These are phyloP conservation scores for Tenthredo scrophulariae DNA, from an alignment of 2,888 invertebrate species.

Conservation along the genomic window DNA sequence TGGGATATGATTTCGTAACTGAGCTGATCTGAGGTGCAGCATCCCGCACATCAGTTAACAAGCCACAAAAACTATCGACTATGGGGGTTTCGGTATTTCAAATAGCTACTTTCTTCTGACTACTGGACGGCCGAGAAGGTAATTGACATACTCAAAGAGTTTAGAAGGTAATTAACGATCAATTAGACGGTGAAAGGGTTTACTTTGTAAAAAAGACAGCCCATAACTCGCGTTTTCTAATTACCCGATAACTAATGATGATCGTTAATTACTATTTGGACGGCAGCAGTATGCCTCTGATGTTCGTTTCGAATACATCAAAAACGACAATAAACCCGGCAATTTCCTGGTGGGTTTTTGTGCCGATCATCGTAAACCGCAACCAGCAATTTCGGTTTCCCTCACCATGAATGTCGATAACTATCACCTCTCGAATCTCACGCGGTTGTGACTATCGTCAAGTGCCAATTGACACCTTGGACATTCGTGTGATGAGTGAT, in stretches of 20 bases:
- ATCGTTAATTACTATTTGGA: background rate
- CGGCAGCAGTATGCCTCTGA: background rate
- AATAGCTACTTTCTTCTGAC: background rate
- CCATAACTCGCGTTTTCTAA: conserved; percentile 24
- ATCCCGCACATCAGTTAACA: background rate
- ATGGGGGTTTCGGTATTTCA: background rate
- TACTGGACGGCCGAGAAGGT: background rate
- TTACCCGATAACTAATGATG: conserved; percentile 27
- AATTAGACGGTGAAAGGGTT: conserved; percentile 29
- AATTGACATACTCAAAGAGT: conserved; percentile 32
- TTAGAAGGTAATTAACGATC: conserved; percentile 33
- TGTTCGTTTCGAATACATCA: background rate
- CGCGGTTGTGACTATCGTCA: background rate
- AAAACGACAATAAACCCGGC: background rate
- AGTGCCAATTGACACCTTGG: conserved; percentile 4
- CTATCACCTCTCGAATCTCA: background rate
- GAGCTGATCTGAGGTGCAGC: background rate
- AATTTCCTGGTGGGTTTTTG: background rate
- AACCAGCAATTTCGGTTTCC: background rate
- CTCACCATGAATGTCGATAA: background rate
- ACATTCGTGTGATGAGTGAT: background rate
- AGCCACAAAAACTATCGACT: conserved; percentile 4
- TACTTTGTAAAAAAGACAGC: background rate
- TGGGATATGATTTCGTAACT: conserved; percentile 32
- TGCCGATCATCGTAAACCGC: background rate